Conservation (phyloP, 1,140 invertebrate species). For the Amphibalanus amphitrite region DNA sequence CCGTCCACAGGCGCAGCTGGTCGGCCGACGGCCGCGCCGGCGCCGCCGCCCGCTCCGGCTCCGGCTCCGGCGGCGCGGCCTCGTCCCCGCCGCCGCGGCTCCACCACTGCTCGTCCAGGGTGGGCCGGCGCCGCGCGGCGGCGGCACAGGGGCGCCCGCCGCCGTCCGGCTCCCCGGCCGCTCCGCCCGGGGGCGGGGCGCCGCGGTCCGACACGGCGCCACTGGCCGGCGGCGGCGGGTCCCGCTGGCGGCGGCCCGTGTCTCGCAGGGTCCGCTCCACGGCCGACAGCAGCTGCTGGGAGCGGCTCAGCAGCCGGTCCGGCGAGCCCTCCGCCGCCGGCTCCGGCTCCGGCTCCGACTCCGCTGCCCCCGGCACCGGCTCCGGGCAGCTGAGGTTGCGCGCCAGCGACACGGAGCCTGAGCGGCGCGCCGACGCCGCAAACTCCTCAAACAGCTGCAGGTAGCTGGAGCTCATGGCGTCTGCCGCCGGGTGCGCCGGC, state of each 20-base stretch:
- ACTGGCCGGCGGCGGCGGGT: not conserved
- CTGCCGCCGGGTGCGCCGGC: not conserved
- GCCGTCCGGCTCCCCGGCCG: no score
- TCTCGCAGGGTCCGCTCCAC: not conserved
- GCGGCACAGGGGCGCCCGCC: no score
- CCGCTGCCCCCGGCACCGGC: no score
- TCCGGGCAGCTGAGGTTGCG: not conserved
- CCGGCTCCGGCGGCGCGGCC: no score
- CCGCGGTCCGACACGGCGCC: no score
- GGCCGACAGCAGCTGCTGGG: not conserved
- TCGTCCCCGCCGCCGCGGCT: no score
- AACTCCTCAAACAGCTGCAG: not conserved
- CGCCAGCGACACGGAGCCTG: not conserved
- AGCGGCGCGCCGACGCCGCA: not conserved
- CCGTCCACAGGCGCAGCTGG: not conserved
- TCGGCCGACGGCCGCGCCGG: no score
- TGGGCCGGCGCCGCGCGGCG: no score
- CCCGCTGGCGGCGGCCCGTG: not conserved
- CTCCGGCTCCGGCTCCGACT: no score
- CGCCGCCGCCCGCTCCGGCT: no score
- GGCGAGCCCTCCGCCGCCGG: not conserved
- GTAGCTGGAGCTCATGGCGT: not conserved
- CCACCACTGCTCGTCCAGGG: no score
- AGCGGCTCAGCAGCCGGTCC: not conserved
- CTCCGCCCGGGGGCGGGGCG: no score